Evolutionary conservation across 1,140 invertebrate species (phyloP).

Genomic region (Meloidogyne chitwoodi): DNA sequence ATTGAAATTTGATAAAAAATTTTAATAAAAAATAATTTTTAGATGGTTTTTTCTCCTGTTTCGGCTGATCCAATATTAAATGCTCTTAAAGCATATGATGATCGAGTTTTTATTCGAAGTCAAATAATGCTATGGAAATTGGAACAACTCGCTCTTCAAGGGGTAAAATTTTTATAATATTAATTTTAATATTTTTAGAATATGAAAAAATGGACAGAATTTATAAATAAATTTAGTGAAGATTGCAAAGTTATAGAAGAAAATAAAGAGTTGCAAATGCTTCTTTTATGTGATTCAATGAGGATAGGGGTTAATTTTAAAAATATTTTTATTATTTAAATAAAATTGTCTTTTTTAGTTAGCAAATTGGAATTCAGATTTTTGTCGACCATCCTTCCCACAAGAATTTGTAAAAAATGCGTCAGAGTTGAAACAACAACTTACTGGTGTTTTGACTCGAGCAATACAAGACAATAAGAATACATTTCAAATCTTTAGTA

Average conservation of each 20-base stretch:
- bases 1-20: neutral
- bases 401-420: neutral
- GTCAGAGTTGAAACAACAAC: neutral
- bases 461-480: constrained; percentile 8
- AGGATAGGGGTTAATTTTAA: constrained; percentile 20
- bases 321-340: neutral
- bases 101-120: neutral
- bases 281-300: constrained; percentile 24
- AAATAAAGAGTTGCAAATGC: constrained; percentile 19
- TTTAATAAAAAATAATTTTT: neutral
- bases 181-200: constrained; percentile 7
- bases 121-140: constrained; percentile 28
- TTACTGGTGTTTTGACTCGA: constrained; percentile 5
- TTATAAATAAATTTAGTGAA: constrained; percentile 27
- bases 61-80: constrained; percentile 26
- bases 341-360: constrained; percentile 7
- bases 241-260: neutral
- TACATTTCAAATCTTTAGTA: constrained; percentile 15
- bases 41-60: constrained; percentile 28
- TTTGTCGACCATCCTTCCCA: constrained; percentile 4
- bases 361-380: constrained; percentile 14
- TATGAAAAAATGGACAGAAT: constrained; percentile 24
- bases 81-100: neutral
- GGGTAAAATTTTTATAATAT: neutral
- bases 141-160: constrained; percentile 27